Base-by-base conservation (phyloP, 2,797 vertebrate species). In the Gymnodraco acuticeps region DNA sequence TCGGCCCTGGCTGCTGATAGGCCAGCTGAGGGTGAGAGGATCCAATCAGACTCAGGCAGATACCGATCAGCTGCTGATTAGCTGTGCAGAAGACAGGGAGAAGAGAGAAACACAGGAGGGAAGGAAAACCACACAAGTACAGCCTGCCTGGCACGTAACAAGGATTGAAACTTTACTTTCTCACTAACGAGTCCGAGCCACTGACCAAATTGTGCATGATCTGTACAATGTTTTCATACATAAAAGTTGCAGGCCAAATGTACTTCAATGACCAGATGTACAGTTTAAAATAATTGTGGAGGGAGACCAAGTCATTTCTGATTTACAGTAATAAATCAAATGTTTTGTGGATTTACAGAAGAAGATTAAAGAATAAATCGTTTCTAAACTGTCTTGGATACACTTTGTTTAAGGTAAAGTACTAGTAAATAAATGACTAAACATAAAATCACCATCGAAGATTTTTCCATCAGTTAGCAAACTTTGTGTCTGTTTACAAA, bases 351-450 rank as follows among this genome's bases (percentile, higher is more conserved):
- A 27, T 27, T 27, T 27, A 27, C 27, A 27, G 4, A 27, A 27
- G 27, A 27, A 27, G 27, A 54, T 65, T 10, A 43, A 8, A 50
- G 62, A 11, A 42, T 31, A 47, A 2, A 17, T 53, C 12, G n/a
- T 9, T 75, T 3, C 3, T 16, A 52, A 64, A 62, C 2, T 12
- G 1, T 46, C 8, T 14, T 43, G 45, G 38, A 46, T 12, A 54
- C 16, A 45, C 3, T 2, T 64, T 61, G 5, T 52, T 20, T 64
- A 45, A 16, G 55, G 13, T 27, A 5, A 33, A 53, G n/a, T 17
- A 12, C 14, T 41, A 38, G 10, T 2, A 70, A 80, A 68, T 75
- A 69, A 54, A 82, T 19, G 0, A 66, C 3, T 15, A 41, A 67
- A 53, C 7, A 61, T 58, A 4, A 64, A 55, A 45, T 31, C 17